These are phyloP conservation scores for Myotis findleyi DNA, from an alignment of 2,797 vertebrate genomes.

Conservation along the genomic window DNA sequence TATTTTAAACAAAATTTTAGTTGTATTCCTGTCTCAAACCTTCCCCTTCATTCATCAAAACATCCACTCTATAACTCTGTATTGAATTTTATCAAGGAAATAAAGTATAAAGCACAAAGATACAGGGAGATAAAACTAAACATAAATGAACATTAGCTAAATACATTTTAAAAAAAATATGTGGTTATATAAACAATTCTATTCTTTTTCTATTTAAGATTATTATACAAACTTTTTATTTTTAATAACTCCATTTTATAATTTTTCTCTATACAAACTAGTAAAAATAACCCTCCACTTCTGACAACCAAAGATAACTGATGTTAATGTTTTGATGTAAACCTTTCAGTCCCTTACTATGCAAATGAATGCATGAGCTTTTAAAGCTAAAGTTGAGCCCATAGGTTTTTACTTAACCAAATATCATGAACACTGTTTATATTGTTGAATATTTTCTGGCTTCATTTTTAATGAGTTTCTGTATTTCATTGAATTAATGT, in stretches of 20 bases:
- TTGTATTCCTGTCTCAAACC: background rate
- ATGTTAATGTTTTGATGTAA: slow-evolving; percentile 19
- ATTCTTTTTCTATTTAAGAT: slow-evolving; percentile 18
- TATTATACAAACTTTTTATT: background rate
- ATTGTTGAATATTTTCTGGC: slow-evolving; percentile 29
- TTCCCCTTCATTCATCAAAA: background rate
- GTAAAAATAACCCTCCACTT: background rate
- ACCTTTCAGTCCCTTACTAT: slow-evolving; percentile 5
- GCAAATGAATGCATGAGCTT: background rate
- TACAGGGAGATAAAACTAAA: background rate
- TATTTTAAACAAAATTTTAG: background rate
- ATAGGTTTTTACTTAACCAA: background rate
- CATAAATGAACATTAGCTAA: background rate
- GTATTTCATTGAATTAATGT: slow-evolving; percentile 23
- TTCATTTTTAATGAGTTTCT: slow-evolving; percentile 22
- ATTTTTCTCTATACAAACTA: background rate
- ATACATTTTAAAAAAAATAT: background rate
- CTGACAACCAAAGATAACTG: background rate
- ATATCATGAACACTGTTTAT: background rate
- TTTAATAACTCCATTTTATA: background rate
- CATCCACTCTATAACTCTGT: slow-evolving; percentile 14
- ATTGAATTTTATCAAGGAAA: background rate
- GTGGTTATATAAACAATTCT: background rate
- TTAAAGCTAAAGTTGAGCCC: slow-evolving; percentile 34
- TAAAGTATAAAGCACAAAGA: background rate